phyloP scores from a whole-genome alignment of 2,888 invertebrate species.

The Campoplex capitator region DNA sequence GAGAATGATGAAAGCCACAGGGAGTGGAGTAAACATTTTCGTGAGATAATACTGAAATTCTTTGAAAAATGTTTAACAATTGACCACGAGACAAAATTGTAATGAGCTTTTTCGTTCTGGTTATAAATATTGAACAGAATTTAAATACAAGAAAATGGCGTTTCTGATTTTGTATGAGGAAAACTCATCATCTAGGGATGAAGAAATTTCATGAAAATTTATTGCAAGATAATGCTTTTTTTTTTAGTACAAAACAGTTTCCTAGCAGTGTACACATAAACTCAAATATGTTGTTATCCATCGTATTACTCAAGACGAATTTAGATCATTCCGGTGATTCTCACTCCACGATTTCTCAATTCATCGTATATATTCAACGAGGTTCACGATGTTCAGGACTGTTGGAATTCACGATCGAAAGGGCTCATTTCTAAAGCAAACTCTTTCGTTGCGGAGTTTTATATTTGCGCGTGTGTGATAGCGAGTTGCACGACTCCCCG shows the following conservation, averaged over 20 bases:
- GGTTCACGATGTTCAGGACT: neutral
- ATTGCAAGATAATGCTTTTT: neutral
- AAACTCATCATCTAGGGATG: too few species aligned
- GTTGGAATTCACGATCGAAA: conserved; percentile 29
- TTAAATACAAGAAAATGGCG: neutral
- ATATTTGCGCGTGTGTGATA: neutral
- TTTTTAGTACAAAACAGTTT: too few species aligned
- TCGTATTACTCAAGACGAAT: neutral
- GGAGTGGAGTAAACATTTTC: neutral
- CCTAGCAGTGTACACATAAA: neutral
- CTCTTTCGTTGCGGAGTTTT: neutral
- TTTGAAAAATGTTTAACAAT: neutral
- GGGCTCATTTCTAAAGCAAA: conserved; percentile 40
- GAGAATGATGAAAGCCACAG: neutral
- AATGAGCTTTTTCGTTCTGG: neutral
- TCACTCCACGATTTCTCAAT: neutral
- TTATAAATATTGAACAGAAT: neutral
- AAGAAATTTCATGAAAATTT: neutral
- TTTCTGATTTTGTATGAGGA: neutral
- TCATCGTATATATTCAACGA: neutral
- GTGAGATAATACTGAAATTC: neutral
- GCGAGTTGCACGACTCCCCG: conserved; percentile 19
- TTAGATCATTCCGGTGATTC: neutral
- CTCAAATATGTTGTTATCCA: neutral
- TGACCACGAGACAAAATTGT: too few species aligned